phyloP scores from a whole-genome alignment of 2,113 vertebrate species.

The Abramis brama region DNA sequence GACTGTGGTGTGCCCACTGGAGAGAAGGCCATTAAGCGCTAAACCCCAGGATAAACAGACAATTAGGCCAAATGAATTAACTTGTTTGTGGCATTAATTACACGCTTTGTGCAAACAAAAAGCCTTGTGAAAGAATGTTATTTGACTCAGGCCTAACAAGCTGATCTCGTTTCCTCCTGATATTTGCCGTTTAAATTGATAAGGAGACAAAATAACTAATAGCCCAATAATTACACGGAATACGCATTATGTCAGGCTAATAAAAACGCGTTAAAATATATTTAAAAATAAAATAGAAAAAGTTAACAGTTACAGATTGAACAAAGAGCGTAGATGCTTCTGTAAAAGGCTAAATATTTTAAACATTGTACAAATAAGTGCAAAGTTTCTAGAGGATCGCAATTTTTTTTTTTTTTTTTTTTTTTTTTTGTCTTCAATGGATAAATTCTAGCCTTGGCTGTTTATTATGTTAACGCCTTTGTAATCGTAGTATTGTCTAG shows the following conservation, averaged over 20 bases:
- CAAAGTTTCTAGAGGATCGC: too few relatives aligned
- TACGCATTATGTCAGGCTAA: slow-evolving; percentile 4
- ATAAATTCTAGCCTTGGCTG: background rate
- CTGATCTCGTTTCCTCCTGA: slow-evolving; percentile 38
- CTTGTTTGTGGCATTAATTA: slow-evolving; percentile 66
- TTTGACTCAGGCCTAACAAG: slow-evolving; percentile 53
- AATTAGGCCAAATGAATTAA: slow-evolving; percentile 65
- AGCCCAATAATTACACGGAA: slow-evolving; percentile 12
- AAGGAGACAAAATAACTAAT: slow-evolving; percentile 13
- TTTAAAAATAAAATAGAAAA: too few relatives aligned
- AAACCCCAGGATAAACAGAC: slow-evolving; percentile 63
- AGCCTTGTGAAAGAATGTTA: slow-evolving; percentile 60
- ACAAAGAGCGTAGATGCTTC: background rate
- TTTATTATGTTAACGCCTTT: background rate
- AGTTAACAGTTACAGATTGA: background rate
- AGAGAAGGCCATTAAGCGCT: slow-evolving; percentile 59
- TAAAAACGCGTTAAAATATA: background rate
- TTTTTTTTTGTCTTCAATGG: background rate
- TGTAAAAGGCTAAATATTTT: background rate
- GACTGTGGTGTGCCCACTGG: slow-evolving; percentile 41
- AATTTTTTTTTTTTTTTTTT: too few relatives aligned
- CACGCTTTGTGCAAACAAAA: slow-evolving; percentile 63
- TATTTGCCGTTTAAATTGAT: slow-evolving; percentile 18
- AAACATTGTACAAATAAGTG: background rate
- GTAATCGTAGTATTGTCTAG: background rate